Conservation (phyloP, 1,140 invertebrate species). For the Carposina sasakii region DNA sequence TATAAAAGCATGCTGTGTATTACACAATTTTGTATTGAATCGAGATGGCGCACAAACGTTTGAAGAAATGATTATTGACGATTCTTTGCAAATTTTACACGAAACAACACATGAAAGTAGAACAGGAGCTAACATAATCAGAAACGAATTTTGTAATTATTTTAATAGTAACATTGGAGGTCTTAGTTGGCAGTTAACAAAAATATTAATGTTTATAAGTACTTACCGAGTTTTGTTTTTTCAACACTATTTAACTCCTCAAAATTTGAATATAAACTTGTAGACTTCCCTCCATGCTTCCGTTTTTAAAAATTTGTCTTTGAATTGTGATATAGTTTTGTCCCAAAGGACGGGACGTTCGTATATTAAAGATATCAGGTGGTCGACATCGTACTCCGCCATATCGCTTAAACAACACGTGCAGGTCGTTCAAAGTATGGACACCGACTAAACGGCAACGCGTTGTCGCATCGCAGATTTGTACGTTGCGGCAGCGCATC, state of each 20-base stretch:
- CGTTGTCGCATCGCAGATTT: neutral
- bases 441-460: neutral
- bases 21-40: slow-evolving; percentile 18
- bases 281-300: slow-evolving; percentile 20
- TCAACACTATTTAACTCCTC: slow-evolving; percentile 17
- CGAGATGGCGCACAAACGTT: slow-evolving; percentile 19
- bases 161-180: slow-evolving; percentile 22
- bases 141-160: slow-evolving; percentile 23
- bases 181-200: slow-evolving; percentile 20
- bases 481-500: neutral
- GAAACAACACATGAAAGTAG: too few relatives aligned
- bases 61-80: slow-evolving; percentile 23
- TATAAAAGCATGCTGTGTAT: slow-evolving; percentile 15
- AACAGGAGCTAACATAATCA: slow-evolving; percentile 15
- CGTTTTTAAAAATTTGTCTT: slow-evolving; percentile 24
- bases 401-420: neutral
- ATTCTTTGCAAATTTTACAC: slow-evolving; percentile 19
- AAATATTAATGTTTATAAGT: slow-evolving; percentile 12
- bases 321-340: slow-evolving; percentile 23
- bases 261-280: slow-evolving; percentile 24
- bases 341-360: slow-evolving; percentile 24
- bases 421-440: slow-evolving; percentile 2
- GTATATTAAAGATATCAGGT: slow-evolving; percentile 21
- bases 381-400: slow-evolving; percentile 3
- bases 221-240: slow-evolving; percentile 21